Percentiles rank a stretch among this genome's conserved stretches.
phyloP scores from a whole-genome alignment of 2,797 vertebrate genomes.

The Aldrovandia affinis region DNA sequence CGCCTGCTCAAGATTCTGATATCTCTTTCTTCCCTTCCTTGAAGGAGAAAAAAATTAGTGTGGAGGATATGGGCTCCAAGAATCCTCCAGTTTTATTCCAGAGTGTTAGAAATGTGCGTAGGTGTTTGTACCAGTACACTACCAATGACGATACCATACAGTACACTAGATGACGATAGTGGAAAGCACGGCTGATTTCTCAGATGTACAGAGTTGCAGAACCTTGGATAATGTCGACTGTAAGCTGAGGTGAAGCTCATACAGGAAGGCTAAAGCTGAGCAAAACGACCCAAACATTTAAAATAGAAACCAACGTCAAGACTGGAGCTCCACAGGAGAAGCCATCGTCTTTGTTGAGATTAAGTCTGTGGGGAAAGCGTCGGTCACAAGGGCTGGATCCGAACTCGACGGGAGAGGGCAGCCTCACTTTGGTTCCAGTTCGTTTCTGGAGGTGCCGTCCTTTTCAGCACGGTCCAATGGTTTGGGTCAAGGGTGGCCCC shows the following conservation, averaged over 20 bases:
- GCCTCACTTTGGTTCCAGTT: background rate
- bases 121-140: background rate
- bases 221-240: background rate
- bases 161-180: background rate
- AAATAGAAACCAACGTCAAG: slow-evolving; percentile 3
- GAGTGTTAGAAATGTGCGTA: background rate
- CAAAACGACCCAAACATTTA: background rate
- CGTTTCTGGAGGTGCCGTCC: background rate
- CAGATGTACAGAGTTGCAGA: background rate
- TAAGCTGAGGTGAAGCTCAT: background rate
- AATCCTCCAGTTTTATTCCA: background rate
- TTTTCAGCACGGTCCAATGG: background rate
- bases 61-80: background rate
- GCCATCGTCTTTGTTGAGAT: background rate
- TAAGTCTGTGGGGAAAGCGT: background rate
- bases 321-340: background rate
- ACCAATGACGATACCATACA: background rate
- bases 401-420: background rate
- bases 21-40: slow-evolving; percentile 6
- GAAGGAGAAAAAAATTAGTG: background rate
- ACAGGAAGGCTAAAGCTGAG: background rate
- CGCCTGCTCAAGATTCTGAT: background rate
- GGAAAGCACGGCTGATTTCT: background rate
- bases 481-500: background rate
- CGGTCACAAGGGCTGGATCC: background rate